Evolutionary conservation across 2,888 invertebrate genomes (phyloP).

Genomic region (Orchesellides sinensis): DNA sequence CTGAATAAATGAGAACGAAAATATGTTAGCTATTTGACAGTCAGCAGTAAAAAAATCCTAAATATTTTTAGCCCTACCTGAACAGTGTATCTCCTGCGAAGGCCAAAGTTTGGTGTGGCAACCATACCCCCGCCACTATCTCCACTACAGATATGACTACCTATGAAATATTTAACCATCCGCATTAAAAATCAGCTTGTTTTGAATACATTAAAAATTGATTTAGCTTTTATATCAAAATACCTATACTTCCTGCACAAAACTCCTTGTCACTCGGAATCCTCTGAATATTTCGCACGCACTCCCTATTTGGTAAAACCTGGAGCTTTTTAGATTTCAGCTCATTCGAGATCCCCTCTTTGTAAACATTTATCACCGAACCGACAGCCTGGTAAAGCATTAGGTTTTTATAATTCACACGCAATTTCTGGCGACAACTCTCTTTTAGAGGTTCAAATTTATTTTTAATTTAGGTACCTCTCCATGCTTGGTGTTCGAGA

Average conservation of each 20-base stretch:
- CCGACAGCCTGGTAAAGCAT: conserved; percentile 40
- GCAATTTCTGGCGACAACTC: neutral
- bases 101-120: conserved; percentile 48
- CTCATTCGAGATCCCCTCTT: conserved; percentile 51
- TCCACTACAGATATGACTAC: conserved; percentile 42
- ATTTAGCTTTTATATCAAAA: neutral
- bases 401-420: neutral
- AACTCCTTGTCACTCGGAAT: conserved; percentile 60
- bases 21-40: neutral
- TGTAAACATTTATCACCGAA: conserved; percentile 53
- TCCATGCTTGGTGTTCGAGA: conserved; percentile 44
- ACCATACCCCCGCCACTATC: conserved; percentile 56
- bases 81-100: conserved; percentile 45
- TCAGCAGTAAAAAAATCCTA: neutral
- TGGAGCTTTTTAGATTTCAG: conserved; percentile 56
- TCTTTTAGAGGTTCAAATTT: neutral
- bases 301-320: conserved; percentile 59
- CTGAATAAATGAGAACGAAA: neutral
- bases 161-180: neutral
- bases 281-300: conserved; percentile 42
- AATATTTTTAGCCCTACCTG: conserved; percentile 17
- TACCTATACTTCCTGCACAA: conserved; percentile 62
- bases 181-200: neutral
- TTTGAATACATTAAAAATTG: neutral
- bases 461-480: conserved; percentile 30